Base-by-base conservation (phyloP, 2,888 invertebrate species). In the Eupelmus urozonus region DNA sequence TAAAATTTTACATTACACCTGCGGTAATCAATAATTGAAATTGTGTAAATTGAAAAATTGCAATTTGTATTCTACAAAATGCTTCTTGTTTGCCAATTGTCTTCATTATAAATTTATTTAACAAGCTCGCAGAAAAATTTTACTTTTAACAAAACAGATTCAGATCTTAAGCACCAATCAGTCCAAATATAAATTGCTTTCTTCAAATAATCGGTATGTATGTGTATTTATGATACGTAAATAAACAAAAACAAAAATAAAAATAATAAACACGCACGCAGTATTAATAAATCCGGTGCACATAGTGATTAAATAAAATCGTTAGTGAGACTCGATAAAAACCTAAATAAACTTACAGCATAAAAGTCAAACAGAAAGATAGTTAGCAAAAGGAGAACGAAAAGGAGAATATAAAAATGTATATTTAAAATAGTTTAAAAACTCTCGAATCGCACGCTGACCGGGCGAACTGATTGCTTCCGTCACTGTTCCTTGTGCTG, bases 31-130 rank as follows among this genome's bases (percentile, higher is more conserved):
- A 18, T n/a, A 23, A n/a, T 34, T 60, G 18, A 18, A 11, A n/a
- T 20, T 11, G 40, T 60, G 11, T 60, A 2, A 27, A 49, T 27
- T 18, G 23, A 49, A 51, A 66, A 42, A 69, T 23, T 57, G 69
- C 69, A 69, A 69, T 69, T 67, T 69, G 57, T 57, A n/a, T n/a
- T n/a, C n/a, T n/a, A n/a, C n/a, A n/a, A n/a, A n/a, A 34, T 34
- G 34, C 34, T 34, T 34, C 3, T 34, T 34, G 9, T 34, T 5
- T 5, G 9, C 3, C 9, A 34, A 34, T 34, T 34, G 3, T 9
- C 9, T 5, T 5, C 9, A 34, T 34, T 34, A 34, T 34, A 34
- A 5, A 34, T 34, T 45, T 13, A 2, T 13, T 16, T 16, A 34
- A 45, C 16, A 13, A 13, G 13, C n/a, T 45, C 45, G 13, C 45